Conservation (phyloP, 2,888 invertebrate species). For the Carabus problematicus region DNA sequence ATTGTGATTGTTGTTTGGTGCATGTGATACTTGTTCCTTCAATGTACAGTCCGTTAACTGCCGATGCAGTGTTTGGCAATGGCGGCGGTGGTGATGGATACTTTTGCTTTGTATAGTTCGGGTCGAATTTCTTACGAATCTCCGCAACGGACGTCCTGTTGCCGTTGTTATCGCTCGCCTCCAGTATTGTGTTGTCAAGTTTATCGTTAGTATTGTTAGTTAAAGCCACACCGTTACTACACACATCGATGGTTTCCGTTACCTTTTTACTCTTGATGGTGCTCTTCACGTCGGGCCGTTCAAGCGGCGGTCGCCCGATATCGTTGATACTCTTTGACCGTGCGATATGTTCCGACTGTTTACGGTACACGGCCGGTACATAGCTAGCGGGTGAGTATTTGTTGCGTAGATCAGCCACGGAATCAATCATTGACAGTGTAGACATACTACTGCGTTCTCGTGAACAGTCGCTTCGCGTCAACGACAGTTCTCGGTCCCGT, state of each 20-base stretch:
- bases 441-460: slow-evolving; percentile 34
- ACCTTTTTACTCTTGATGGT: slow-evolving; percentile 55
- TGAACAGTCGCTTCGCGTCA: slow-evolving; percentile 43
- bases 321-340: slow-evolving; percentile 68
- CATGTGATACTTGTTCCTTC: slow-evolving; percentile 39
- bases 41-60: slow-evolving; percentile 56
- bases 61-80: slow-evolving; percentile 48
- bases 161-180: slow-evolving; percentile 54
- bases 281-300: slow-evolving; percentile 43
- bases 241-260: slow-evolving; percentile 51
- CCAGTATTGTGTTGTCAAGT: slow-evolving; percentile 59
- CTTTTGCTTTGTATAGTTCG: slow-evolving; percentile 59
- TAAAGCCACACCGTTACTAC: slow-evolving; percentile 54
- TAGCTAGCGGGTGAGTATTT: slow-evolving; percentile 81
- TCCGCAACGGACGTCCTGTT: slow-evolving; percentile 67
- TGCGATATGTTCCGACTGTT: slow-evolving; percentile 54
- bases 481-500: slow-evolving; percentile 65
- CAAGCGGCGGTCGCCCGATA: slow-evolving; percentile 61
- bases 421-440: slow-evolving; percentile 54
- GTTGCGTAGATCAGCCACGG: slow-evolving; percentile 71
- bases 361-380: slow-evolving; percentile 63
- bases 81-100: too few species aligned
- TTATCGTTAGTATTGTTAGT: slow-evolving; percentile 56
- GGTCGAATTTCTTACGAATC: slow-evolving; percentile 66
- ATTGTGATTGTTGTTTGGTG: neutral